phyloP scores from a whole-genome alignment of 2,888 invertebrate species.

The Calephelis perditalis region DNA sequence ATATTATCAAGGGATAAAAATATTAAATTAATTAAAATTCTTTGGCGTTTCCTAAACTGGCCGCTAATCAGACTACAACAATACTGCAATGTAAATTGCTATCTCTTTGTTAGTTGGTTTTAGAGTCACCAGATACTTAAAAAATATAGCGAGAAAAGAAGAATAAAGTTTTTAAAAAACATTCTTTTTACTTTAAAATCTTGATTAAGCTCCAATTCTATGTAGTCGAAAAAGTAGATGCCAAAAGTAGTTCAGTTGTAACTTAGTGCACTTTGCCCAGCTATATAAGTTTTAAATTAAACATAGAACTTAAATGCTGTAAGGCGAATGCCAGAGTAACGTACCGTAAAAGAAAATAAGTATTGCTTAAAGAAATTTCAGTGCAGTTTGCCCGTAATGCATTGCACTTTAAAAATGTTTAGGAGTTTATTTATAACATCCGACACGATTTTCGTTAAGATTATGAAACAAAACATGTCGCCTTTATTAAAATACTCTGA shows the following conservation, averaged over 20 bases:
- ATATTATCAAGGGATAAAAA: too few species aligned
- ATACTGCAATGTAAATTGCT: too few species aligned
- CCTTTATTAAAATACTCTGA: too few species aligned
- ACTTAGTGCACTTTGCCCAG: constrained; percentile 4
- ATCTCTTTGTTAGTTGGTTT: too few species aligned
- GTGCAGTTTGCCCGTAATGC: constrained; percentile 28
- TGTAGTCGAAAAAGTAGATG: not conserved
- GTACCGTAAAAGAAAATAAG: constrained; percentile 30
- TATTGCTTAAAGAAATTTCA: constrained; percentile 30
- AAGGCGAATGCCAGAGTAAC: constrained; percentile 18
- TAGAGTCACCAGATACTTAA: too few species aligned
- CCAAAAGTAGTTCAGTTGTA: not conserved
- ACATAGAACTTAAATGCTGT: constrained; percentile 13
- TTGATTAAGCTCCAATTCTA: not conserved
- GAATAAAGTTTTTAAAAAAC: too few species aligned
- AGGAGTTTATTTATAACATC: constrained; percentile 8
- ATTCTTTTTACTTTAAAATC: not conserved
- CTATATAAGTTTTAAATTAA: constrained; percentile 15
- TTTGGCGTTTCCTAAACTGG: too few species aligned
- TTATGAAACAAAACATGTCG: not conserved
- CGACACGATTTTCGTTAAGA: constrained; percentile 16
- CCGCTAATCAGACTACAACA: too few species aligned
- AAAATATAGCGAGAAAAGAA: too few species aligned
- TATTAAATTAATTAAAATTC: too few species aligned
- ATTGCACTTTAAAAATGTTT: constrained; percentile 29